phyloP scores from a whole-genome alignment of 2,113 vertebrate species.

The Phodopus roborovskii region DNA sequence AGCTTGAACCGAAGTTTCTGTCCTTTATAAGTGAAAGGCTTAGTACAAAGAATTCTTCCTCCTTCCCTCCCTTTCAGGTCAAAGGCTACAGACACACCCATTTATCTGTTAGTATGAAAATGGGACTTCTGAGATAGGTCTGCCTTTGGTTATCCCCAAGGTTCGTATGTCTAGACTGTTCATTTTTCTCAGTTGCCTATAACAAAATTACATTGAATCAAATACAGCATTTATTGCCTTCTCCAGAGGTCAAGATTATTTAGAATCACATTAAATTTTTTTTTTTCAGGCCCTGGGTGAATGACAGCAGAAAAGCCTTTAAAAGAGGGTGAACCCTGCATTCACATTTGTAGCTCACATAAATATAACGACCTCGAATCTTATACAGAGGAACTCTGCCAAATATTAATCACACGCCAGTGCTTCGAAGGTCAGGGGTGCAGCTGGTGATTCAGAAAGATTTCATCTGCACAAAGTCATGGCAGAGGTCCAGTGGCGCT shows the following conservation, averaged over 20 bases:
- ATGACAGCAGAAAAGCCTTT: constrained; percentile 40
- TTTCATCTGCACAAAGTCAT: not conserved
- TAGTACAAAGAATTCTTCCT: not conserved
- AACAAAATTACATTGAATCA: constrained; percentile 54
- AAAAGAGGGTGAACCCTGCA: not conserved
- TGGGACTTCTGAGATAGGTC: not conserved
- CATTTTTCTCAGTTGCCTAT: constrained; percentile 60
- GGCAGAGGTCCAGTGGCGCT: not conserved
- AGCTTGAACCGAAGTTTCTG: constrained; percentile 35
- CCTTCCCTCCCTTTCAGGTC: not conserved
- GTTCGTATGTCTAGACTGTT: constrained; percentile 41
- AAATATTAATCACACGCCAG: not conserved
- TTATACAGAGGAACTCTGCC: constrained; percentile 22
- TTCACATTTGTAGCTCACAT: not conserved
- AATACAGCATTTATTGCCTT: constrained; percentile 57
- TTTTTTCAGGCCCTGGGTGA: constrained; percentile 47
- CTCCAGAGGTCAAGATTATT: constrained; percentile 69
- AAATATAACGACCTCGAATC: constrained; percentile 21
- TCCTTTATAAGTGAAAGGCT: not conserved
- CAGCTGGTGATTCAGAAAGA: not conserved
- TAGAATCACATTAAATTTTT: constrained; percentile 61
- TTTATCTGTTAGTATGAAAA: not conserved
- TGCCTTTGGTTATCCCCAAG: not conserved
- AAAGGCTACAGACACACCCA: not conserved
- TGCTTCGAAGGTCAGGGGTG: constrained; percentile 18